These are phyloP conservation scores for Hypotaenidia okinawae DNA, from an alignment of 2,797 vertebrate genomes.

Conservation along the genomic window DNA sequence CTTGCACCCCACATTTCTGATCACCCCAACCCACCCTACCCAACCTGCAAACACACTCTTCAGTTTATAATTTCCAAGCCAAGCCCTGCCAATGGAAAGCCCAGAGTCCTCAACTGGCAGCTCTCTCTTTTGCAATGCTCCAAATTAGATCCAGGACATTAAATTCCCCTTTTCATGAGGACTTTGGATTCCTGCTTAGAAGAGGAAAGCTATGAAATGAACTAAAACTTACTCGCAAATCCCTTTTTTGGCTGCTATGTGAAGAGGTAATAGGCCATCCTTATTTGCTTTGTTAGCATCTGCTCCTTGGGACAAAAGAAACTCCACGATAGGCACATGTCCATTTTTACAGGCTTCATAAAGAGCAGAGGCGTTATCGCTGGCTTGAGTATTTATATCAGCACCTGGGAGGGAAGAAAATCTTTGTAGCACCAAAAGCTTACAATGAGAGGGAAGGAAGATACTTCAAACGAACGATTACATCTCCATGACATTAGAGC, in stretches of 20 bases:
- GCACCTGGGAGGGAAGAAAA: conserved; percentile 80
- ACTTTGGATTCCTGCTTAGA: neutral
- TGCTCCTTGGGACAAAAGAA: conserved; percentile 87
- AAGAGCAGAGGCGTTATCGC: conserved; percentile 87
- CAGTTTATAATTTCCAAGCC: neutral
- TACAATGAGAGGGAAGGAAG: neutral
- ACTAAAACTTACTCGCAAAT: conserved; percentile 82
- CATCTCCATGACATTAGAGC: neutral
- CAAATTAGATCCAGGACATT: neutral
- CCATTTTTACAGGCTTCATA: conserved; percentile 91
- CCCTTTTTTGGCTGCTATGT: conserved; percentile 88
- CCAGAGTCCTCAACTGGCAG: neutral
- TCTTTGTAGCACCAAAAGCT: neutral
- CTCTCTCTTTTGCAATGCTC: neutral
- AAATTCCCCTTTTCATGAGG: neutral
- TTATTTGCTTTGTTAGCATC: conserved; percentile 91
- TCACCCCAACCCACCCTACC: neutral
- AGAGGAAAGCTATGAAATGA: neutral
- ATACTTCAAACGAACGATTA: neutral
- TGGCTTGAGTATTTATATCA: conserved; percentile 91
- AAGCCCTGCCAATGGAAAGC: neutral
- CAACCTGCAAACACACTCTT: neutral
- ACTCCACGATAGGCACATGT: conserved; percentile 80
- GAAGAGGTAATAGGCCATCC: conserved; percentile 89
- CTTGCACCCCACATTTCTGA: neutral